Conservation (phyloP, 2,888 invertebrate genomes). For the Dicycla oo region DNA sequence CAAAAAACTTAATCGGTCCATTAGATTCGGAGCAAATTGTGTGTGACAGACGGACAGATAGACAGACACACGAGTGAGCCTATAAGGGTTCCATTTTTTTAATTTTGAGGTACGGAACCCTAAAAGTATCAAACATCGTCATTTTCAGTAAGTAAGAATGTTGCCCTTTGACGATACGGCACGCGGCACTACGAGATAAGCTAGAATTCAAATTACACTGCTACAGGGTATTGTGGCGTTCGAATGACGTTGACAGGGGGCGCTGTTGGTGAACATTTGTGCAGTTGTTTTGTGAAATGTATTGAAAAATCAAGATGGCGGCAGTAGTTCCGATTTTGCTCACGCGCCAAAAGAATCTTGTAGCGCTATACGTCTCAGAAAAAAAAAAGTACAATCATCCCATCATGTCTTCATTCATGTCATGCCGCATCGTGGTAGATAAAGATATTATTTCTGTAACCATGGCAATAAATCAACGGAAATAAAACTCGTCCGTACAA, state of each 20-base stretch:
- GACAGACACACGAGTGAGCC: too few species aligned
- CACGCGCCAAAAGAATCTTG: neutral
- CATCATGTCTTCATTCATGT: neutral
- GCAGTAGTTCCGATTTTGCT: neutral
- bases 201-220: neutral
- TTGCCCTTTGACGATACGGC: neutral
- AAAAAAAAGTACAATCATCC: neutral
- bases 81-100: too few species aligned
- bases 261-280: neutral
- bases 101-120: too few species aligned
- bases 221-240: neutral
- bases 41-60: too few species aligned
- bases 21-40: too few species aligned
- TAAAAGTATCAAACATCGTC: too few species aligned
- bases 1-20: too few species aligned
- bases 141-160: too few species aligned
- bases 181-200: neutral
- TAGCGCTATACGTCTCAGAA: too few species aligned
- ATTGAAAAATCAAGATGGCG: neutral
- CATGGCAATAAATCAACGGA: conserved; percentile 39
- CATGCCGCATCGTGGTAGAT: neutral
- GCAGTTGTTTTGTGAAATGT: neutral
- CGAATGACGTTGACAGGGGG: neutral
- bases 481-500: conserved; percentile 26
- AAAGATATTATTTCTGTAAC: conserved; percentile 24